Evolutionary conservation across 2,797 vertebrate species (phyloP), one percentile per base, ranked within the genome.

Genomic region (Phalloptychus januarius): DNA sequence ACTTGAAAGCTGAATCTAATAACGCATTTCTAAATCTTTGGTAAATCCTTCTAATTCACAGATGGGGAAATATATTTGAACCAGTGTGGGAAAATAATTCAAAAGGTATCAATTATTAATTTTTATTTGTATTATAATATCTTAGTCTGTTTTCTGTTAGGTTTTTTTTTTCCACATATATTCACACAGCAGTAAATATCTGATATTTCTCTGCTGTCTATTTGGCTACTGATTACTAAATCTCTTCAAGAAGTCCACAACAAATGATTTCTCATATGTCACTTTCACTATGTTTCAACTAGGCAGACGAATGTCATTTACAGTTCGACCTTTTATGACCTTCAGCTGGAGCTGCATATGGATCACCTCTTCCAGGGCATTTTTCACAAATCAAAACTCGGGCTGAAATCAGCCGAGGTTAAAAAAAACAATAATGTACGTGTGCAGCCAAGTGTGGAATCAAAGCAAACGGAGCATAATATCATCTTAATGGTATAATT

Each of bases 61-160:
- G 78, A 84, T 36, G 75, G 78, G 48, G 31, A 56, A 13, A 28
- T n/a, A 13, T 56, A 52, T 12, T 56, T 13, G 54, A 56, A 28
- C 54, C 23, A 28, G 23, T 28, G 54, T 11, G 10, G 54, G n/a
- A 28, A 56, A 56, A 56, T 56, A 12, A n/a, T 28, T 56, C 18
- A 52, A 52, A 58, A 58, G 11, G 16, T 31, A 91, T 95, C 83
- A 91, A 92, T 94, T 93, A 94, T 95, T 95, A 87, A 94, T 89
- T 86, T 84, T 91, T 85, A 82, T 83, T 76, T 72, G 80, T 58
- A 87, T 88, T 93, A 89, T 83, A 85, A 86, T 81, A 88, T 91
- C 94, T 92, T 92, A 92, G 90, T 91, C 83, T 45, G 74, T 87
- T 89, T 90, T 86, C 87, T 88, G 79, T 93, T 94, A 87, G 67